These are phyloP conservation scores for Zaprionus lachaisei DNA, from an alignment of 1,140 invertebrate species.

Conservation along the genomic window DNA sequence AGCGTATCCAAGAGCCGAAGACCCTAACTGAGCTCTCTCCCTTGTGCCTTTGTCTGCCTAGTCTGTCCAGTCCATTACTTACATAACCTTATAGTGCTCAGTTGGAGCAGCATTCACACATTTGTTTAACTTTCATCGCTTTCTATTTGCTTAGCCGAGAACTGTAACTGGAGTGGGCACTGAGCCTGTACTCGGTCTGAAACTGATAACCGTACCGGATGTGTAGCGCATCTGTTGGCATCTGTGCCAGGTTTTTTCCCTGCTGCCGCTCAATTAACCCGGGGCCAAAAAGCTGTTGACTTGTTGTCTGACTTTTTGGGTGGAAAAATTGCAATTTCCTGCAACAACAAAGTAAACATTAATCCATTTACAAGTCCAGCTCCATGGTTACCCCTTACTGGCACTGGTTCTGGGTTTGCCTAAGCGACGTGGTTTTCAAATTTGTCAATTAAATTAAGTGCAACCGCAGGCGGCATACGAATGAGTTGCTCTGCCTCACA, in stretches of 20 bases:
- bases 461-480: conserved; percentile 81
- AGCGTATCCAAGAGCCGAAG: background rate
- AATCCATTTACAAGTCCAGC: conserved; percentile 73
- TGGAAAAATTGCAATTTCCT: conserved; percentile 79
- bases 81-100: conserved; percentile 27
- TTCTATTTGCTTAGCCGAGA: conserved; percentile 53
- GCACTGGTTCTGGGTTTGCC: conserved; percentile 41
- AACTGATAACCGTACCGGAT: conserved; percentile 55
- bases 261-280: conserved; percentile 75
- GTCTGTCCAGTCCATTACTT: conserved; percentile 21
- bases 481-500: conserved; percentile 53
- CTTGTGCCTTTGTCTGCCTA: conserved; percentile 35
- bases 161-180: conserved; percentile 25
- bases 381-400: conserved; percentile 5
- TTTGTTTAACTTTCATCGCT: conserved; percentile 76
- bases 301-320: conserved; percentile 77
- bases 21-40: conserved; percentile 40
- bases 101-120: conserved; percentile 34
- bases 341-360: conserved; percentile 81
- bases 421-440: conserved; percentile 81
- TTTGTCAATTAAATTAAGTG: conserved; percentile 84
- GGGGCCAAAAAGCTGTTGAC: conserved; percentile 75
- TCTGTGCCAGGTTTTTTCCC: conserved; percentile 25
- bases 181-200: conserved; percentile 19
- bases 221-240: conserved; percentile 39